phyloP scores from a whole-genome alignment of 2,888 invertebrate species.

The Octodonta nipae region DNA sequence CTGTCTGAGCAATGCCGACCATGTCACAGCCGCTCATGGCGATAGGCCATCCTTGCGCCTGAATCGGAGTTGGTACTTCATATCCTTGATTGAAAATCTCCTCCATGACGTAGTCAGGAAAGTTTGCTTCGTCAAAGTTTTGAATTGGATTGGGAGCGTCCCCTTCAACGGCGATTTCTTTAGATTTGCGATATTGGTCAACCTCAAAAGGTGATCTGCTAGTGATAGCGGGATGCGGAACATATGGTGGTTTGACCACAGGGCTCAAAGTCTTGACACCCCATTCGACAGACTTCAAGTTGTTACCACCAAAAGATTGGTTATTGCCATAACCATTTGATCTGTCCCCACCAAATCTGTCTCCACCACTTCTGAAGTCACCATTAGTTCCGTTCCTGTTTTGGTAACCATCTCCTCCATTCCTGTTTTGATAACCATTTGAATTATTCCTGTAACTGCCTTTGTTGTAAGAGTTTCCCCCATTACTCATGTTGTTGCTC shows the following conservation, averaged over 20 bases:
- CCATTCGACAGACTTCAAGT: conserved; percentile 54
- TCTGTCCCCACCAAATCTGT: too few relatives aligned
- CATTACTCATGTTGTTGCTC: too few relatives aligned
- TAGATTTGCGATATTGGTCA: conserved; percentile 57
- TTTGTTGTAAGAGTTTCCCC: too few relatives aligned
- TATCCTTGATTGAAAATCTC: conserved; percentile 65
- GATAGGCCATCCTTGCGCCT: conserved; percentile 81
- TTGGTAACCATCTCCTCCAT: too few relatives aligned
- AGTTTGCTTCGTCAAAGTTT: conserved; percentile 65
- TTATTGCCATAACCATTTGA: too few relatives aligned
- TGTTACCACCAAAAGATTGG: too few relatives aligned
- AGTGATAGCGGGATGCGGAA: conserved; percentile 55
- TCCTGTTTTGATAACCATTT: too few relatives aligned
- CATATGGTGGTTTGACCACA: conserved; percentile 76
- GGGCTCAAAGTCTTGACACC: conserved; percentile 58
- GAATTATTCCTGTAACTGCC: too few relatives aligned
- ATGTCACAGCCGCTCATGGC: conserved; percentile 70
- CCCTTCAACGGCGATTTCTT: conserved; percentile 82
- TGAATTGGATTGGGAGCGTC: conserved; percentile 60
- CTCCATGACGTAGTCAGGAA: conserved; percentile 65
- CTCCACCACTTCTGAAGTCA: too few relatives aligned
- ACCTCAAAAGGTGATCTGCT: conserved; percentile 52
- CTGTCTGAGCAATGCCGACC: conserved; percentile 80
- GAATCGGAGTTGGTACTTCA: conserved; percentile 65
- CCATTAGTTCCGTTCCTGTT: too few relatives aligned